phyloP scores from a whole-genome alignment of 2,888 invertebrate genomes.

The Scelioninae gen. 1 region DNA sequence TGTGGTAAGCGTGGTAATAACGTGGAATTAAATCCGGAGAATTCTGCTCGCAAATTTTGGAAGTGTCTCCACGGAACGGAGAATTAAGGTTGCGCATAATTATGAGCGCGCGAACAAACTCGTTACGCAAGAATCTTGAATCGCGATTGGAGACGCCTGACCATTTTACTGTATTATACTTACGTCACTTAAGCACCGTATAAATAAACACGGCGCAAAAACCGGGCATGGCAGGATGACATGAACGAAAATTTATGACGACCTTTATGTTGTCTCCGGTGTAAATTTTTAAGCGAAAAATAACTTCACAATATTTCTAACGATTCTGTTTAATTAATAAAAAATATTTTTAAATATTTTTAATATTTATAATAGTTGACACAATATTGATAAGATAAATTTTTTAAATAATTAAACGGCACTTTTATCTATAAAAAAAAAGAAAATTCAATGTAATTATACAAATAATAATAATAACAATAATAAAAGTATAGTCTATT shows the following conservation, averaged over 20 bases:
- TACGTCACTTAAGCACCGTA: constrained; percentile 52
- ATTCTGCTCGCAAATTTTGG: constrained; percentile 48
- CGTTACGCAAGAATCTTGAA: constrained; percentile 62
- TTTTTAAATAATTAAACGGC: too few species aligned
- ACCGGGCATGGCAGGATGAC: constrained; percentile 13
- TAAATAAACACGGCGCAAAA: constrained; percentile 53
- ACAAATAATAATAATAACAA: too few species aligned
- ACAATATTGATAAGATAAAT: too few species aligned
- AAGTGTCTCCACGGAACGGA: constrained; percentile 24
- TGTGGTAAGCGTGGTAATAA: constrained; percentile 16
- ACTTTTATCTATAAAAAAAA: too few species aligned
- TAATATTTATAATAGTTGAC: too few species aligned
- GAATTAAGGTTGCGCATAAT: constrained; percentile 64
- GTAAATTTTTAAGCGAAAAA: neutral
- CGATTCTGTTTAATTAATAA: neutral
- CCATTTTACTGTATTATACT: constrained; percentile 56
- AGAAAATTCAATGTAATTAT: too few species aligned
- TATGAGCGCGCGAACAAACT: constrained; percentile 53
- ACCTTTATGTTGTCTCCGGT: neutral
- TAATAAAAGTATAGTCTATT: too few species aligned
- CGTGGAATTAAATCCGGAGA: constrained; percentile 40
- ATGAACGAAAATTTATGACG: constrained; percentile 10
- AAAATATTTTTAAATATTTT: too few species aligned
- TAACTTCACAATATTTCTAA: neutral
- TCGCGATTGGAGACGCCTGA: constrained; percentile 50